Evolutionary conservation across 2,797 vertebrate genomes (phyloP), one percentile per base, ranked within the genome.

Genomic region (Dendrocincla tyrannina): DNA sequence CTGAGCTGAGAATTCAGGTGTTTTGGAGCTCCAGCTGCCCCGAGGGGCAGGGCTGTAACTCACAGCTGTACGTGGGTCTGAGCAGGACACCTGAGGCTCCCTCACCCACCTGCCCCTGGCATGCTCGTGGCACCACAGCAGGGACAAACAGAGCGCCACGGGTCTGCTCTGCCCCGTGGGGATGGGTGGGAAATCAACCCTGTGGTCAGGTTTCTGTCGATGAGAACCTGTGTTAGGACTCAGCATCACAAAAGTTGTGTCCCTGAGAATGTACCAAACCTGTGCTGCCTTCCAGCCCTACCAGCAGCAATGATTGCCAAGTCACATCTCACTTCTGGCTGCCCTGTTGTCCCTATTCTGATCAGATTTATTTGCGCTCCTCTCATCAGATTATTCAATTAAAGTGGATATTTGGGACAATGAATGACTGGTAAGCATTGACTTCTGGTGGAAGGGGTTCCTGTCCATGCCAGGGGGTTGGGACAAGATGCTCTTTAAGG

Each of bases 171-270:
- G 2, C 32, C 53, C 9, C 10, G 9, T 14, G 30, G 63, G 7
- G 16, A 16, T 11, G 41, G 9, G 13, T 25, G 28, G 52, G 9
- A 42, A 75, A 66, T 5, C 16, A 30, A 12, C 27, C 24, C 17
- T 0, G 4, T 13, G 47, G 10, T 12, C 46, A 28, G 49, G 33
- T 39, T 53, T 42, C 73, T 37, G 11, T n/a, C 10, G 59, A 14
- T 3, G 11, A 44, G 49, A 59, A n/a, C 22, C 23, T 44, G 76
- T 1, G 1, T 76, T 35, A 25, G 66, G 68, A 16, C 17, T 56
- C 1, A 0, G 52, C 3, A 1, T 27, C 53, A 7, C 35, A 46
- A 44, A 49, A 58, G 39, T 0, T 8, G 15, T 22, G 39, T 32
- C 18, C 30, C 37, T 41, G 27, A 62, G 30, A 27, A 15, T 62